Evolutionary conservation across 2,888 invertebrate species (phyloP).

Genomic region (Exephanes ischioxanthus): DNA sequence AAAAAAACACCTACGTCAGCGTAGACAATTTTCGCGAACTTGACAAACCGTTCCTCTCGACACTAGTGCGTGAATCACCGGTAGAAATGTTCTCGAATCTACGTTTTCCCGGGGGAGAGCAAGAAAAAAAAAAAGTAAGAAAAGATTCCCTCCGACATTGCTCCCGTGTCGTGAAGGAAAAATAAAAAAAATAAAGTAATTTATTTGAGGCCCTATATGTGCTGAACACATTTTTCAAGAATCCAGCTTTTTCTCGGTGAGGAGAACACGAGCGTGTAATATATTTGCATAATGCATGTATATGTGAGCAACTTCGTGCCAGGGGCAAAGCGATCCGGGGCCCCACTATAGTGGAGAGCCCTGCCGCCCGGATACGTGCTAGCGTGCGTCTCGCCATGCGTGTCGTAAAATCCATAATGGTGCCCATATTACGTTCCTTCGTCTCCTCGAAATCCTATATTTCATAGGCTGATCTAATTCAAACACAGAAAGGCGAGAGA

Average conservation of each 20-base stretch:
- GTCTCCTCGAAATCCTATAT: conserved; percentile 64
- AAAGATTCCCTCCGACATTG: conserved; percentile 51
- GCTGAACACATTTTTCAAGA: conserved; percentile 67
- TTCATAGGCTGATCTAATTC: conserved; percentile 71
- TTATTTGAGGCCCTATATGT: conserved; percentile 63
- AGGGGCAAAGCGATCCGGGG: conserved; percentile 34
- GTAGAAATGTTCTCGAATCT: conserved; percentile 47
- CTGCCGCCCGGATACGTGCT: conserved; percentile 29
- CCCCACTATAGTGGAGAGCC: conserved; percentile 11
- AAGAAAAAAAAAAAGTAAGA: conserved; percentile 31
- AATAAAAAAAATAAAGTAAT: conserved; percentile 61
- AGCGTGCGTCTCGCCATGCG: conserved; percentile 67
- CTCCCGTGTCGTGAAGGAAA: conserved; percentile 2
- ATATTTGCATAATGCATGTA: conserved; percentile 69
- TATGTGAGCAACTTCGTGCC: conserved; percentile 49
- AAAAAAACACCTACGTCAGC: background rate
- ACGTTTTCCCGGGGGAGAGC: conserved; percentile 36
- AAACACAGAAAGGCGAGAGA: conserved; percentile 58
- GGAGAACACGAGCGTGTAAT: conserved; percentile 59
- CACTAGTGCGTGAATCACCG: conserved; percentile 51
- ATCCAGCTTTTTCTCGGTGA: conserved; percentile 59
- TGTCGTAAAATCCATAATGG: conserved; percentile 74
- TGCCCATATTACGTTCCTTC: conserved; percentile 70
- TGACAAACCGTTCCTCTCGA: conserved; percentile 34
- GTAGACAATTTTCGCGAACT: conserved; percentile 35